Percentiles rank a stretch among this genome's conserved stretches.
These are phyloP conservation scores for Charadrius vociferus DNA, from an alignment of 2,113 vertebrate genomes.

Conservation along the genomic window DNA sequence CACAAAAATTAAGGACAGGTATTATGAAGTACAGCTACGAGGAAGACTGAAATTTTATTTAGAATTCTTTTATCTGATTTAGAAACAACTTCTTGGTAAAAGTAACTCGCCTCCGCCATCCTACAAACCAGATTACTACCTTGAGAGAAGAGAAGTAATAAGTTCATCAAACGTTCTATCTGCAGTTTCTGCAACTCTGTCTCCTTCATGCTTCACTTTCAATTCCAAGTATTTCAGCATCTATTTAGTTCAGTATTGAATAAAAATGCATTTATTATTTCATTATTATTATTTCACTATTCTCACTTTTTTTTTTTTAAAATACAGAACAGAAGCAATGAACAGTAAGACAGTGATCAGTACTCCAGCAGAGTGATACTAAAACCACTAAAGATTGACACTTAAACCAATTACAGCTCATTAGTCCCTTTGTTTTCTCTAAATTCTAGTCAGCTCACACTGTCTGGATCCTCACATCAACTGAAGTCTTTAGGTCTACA, in stretches of 20 bases:
- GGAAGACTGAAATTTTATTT: not conserved
- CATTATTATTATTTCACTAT: not conserved
- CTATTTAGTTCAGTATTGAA: slow-evolving; percentile 48
- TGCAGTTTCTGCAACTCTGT: slow-evolving; percentile 25
- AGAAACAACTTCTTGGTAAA: not conserved
- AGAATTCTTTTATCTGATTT: not conserved
- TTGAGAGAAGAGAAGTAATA: slow-evolving; percentile 64
- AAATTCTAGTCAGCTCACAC: not conserved
- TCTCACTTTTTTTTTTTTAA: not conserved
- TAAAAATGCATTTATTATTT: not conserved
- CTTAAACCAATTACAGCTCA: not conserved
- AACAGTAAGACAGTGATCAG: not conserved
- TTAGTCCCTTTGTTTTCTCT: not conserved
- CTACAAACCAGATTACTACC: slow-evolving; percentile 56
- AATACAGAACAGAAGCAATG: not conserved
- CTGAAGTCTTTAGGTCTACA: not conserved
- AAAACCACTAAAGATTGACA: not conserved
- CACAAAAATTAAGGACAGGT: not conserved
- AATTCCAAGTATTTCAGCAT: slow-evolving; percentile 59
- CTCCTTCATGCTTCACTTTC: slow-evolving; percentile 56
- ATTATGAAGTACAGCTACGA: not conserved
- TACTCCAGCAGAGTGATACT: not conserved
- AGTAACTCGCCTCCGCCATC: not conserved
- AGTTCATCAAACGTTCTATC: slow-evolving; percentile 66
- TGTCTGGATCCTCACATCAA: not conserved